Percentiles rank a stretch among this genome's conserved stretches.
These are phyloP conservation scores for Oxyura jamaicensis DNA, from an alignment of 2,113 vertebrate genomes.

Conservation along the genomic window DNA sequence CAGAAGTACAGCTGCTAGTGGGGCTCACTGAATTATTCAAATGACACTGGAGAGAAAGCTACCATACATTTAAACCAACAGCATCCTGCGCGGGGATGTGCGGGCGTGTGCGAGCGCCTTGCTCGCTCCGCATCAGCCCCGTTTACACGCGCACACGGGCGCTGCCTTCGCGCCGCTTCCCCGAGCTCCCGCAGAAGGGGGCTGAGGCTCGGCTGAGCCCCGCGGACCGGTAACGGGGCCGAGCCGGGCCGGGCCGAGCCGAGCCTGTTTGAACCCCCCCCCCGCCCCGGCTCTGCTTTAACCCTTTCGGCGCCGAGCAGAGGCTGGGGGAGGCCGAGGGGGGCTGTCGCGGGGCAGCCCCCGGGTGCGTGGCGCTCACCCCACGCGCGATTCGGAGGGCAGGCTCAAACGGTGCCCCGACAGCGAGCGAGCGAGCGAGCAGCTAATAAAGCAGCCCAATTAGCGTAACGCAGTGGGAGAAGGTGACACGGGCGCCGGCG, in stretches of 20 bases:
- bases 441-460: neutral
- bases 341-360: too few species aligned
- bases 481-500: neutral
- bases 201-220: neutral
- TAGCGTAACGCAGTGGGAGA: neutral
- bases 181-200: neutral
- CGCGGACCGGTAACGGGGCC: neutral
- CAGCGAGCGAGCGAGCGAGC: neutral
- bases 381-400: too few species aligned
- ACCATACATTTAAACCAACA: conserved; percentile 77
- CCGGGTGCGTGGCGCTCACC: too few species aligned
- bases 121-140: neutral
- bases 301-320: neutral
- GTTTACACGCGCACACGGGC: neutral
- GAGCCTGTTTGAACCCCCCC: too few species aligned
- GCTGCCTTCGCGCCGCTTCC: conserved; percentile 1
- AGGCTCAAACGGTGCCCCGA: too few species aligned
- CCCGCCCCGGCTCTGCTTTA: neutral
- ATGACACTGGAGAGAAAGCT: conserved; percentile 79
- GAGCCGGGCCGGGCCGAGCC: neutral
- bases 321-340: too few species aligned
- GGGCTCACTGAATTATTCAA: conserved; percentile 87
- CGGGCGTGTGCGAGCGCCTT: neutral
- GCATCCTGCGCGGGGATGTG: conserved; percentile 14
- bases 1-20: conserved; percentile 92